Conservation (phyloP, 2,113 vertebrate genomes). For the Psephotus haematonotus region DNA sequence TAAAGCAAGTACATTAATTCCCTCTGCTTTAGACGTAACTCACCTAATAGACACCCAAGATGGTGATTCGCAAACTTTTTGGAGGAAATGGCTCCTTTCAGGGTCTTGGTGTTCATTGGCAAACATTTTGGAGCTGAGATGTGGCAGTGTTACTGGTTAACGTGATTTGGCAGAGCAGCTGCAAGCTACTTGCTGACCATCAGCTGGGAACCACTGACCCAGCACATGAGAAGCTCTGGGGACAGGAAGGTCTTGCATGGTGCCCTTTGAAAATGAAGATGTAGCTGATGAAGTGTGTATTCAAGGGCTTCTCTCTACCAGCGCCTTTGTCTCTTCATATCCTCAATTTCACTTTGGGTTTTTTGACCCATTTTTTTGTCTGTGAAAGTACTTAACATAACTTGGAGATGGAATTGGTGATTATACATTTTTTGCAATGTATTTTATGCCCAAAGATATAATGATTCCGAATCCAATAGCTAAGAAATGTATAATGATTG, state of each 20-base stretch:
- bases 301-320: neutral
- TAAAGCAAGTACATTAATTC: neutral
- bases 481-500: neutral
- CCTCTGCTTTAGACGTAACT: neutral
- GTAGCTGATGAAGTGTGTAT: neutral
- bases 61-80: neutral
- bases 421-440: neutral
- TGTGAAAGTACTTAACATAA: neutral
- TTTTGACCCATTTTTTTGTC: neutral
- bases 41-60: neutral
- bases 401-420: neutral
- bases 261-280: neutral
- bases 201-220: neutral
- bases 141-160: neutral
- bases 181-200: accelerated
- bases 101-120: accelerated
- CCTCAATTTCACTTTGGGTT: neutral
- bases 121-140: neutral
- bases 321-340: neutral
- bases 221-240: neutral
- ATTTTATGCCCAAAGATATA: neutral
- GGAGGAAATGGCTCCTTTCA: neutral
- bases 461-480: neutral
- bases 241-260: neutral
- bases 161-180: neutral